Conservation (phyloP, 2,797 vertebrate species). For the Myotis pilosus region DNA sequence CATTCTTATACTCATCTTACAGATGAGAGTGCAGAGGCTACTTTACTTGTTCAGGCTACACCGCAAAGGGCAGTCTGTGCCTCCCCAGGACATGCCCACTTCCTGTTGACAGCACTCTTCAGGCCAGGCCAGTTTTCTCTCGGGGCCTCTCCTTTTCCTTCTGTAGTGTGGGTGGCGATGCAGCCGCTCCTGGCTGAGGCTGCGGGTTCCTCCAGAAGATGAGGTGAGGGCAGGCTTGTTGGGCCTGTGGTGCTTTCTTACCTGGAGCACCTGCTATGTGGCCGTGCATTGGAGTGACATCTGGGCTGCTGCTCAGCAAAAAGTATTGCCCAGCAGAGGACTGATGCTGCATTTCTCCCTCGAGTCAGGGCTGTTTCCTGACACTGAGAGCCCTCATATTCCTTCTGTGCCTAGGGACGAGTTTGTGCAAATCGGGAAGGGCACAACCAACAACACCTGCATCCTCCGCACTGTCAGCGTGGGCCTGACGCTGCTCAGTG, state of each 20-base stretch:
- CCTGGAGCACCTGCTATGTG: neutral
- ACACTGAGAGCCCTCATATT: neutral
- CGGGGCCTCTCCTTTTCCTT: neutral
- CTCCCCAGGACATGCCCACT: neutral
- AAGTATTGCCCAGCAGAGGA: neutral
- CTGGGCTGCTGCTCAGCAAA: neutral
- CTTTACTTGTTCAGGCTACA: too few relatives aligned
- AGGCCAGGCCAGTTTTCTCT: neutral
- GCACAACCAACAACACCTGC: conserved; percentile 90
- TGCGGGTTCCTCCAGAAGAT: neutral
- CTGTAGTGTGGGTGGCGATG: neutral
- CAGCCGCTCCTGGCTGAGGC: neutral
- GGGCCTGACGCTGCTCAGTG: conserved; percentile 90
- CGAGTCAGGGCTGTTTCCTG: neutral
- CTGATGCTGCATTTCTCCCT: neutral
- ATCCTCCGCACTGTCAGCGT: conserved; percentile 89
- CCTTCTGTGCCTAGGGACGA: conserved; percentile 88
- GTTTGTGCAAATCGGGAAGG: conserved; percentile 91
- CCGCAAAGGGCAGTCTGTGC: accelerated
- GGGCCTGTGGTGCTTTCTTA: neutral
- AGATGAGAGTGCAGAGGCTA: too few relatives aligned
- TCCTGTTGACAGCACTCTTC: too few relatives aligned
- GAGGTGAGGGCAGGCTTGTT: neutral
- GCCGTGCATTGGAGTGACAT: accelerated
- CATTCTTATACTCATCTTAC: neutral